Percentiles rank a stretch among this genome's conserved stretches.
Evolutionary conservation across 1,140 invertebrate genomes (phyloP).

Genomic region (Leptinotarsa lineolata): DNA sequence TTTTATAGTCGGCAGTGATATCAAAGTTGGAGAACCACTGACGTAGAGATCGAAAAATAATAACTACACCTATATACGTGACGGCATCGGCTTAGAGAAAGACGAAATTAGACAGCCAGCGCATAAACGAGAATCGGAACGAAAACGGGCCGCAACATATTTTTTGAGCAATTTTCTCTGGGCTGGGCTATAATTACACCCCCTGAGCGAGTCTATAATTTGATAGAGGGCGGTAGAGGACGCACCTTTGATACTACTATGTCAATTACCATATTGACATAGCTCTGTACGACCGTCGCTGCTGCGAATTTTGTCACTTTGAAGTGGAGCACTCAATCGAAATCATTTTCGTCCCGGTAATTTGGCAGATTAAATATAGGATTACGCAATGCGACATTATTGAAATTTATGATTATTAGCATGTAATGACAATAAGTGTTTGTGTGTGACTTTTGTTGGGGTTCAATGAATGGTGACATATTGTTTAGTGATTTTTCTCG

Average conservation of each 20-base stretch:
- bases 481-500: no score
- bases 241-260: constrained; percentile 55
- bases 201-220: constrained; percentile 52
- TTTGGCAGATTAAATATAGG: constrained; percentile 17
- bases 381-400: constrained; percentile 1
- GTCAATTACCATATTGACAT: constrained; percentile 53
- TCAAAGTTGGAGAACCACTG: constrained; percentile 9
- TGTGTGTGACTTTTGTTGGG: no score
- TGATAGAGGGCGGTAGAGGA: constrained; percentile 45
- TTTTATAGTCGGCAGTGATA: no score
- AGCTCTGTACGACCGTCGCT: constrained; percentile 17
- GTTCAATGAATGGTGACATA: no score
- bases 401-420: neutral
- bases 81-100: constrained; percentile 28
- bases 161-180: constrained; percentile 55
- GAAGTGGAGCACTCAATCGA: constrained; percentile 32
- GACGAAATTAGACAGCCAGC: constrained; percentile 29
- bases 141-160: constrained; percentile 47
- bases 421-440: no score
- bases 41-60: constrained; percentile 21
- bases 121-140: constrained; percentile 32
- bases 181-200: constrained; percentile 55
- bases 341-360: constrained; percentile 26
- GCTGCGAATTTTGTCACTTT: constrained; percentile 39
- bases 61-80: constrained; percentile 23